Base-by-base conservation (phyloP, 1,140 invertebrate genomes). In the Micrasema minimum region DNA sequence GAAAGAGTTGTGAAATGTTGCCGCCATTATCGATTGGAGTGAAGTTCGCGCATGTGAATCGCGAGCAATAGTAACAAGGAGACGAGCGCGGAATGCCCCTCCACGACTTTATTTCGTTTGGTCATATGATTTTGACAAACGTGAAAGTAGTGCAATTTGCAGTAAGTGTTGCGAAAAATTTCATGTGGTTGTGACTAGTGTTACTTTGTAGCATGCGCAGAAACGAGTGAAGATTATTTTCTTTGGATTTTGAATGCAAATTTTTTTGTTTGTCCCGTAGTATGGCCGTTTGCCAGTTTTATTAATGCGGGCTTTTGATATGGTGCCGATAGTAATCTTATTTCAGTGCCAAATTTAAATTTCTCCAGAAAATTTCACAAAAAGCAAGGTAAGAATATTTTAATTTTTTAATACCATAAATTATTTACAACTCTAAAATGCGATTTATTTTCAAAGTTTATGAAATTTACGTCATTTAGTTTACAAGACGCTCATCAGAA, bases 1-100 rank as follows among this genome's bases (percentile, higher is more conserved):
- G 10, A 9, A 20, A 11, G 22, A 16, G 37, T 16, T 16, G 37
- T 38, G 55, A 59, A 59, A 59, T 38, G 55, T 61, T 61, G 46
- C 55, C 68, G 57, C 53, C 46, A 38, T 70, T 55, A 71, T 65
- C 26, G 69, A 71, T 65, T 50, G 51, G 2, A 53, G 48, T 57
- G 69, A 71, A 71, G 59, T 71, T 57, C 22, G 69, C 50, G 69
- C 62, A n/a, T 31, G 23, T 14, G 61, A 37, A 18, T 31, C 20
- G 43, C 43, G 16, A 61, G 45, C 18, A 16, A 31, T 37, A 45
- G 66, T 53, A 46, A 18, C 38, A 50, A 35, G 23, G 38, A 68
- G 31, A 57, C 6, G 51, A 20, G 53, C 12, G 66, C 41, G 14
- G 26, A 18, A 12, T 3, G 14, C 55, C 55, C 55, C 31, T 38